Conservation (phyloP, 2,888 invertebrate genomes). For the Chrysolina haemoptera region DNA sequence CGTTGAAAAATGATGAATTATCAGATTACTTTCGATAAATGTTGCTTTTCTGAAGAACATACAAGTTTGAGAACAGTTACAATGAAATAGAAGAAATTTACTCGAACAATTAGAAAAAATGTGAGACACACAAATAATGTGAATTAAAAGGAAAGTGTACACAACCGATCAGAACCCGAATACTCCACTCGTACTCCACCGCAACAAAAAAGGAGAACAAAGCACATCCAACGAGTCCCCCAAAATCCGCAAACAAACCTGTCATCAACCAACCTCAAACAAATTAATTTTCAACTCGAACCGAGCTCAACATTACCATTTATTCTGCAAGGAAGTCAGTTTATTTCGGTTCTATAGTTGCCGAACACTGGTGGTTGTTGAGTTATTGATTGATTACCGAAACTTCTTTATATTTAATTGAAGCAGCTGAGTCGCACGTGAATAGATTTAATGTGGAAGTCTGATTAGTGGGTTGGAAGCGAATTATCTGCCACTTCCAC, state of each 20-base stretch:
- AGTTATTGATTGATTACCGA: conserved; percentile 10
- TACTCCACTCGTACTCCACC: no score
- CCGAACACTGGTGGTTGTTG: conserved; percentile 13
- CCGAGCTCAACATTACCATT: neutral
- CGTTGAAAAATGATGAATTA: no score
- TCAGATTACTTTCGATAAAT: no score
- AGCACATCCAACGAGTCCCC: neutral
- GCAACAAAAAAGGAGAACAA: neutral
- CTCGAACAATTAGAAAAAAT: no score
- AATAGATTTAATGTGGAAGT: conserved; percentile 13
- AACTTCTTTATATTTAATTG: conserved; percentile 14
- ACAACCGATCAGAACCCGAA: no score
- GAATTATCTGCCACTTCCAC: conserved; percentile 4
- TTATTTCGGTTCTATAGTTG: neutral
- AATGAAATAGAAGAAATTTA: no score
- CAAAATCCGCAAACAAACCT: conserved; percentile 1
- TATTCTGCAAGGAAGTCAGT: conserved; percentile 1
- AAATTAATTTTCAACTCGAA: neutral
- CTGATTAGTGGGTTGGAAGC: conserved; percentile 5
- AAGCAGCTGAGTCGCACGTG: neutral
- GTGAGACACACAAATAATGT: no score
- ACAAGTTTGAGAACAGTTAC: no score
- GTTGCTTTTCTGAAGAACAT: no score
- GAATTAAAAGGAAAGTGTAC: no score
- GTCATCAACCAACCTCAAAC: neutral